Percentiles rank a stretch among this genome's conserved stretches.
phyloP scores from a whole-genome alignment of 2,797 vertebrate species.

The Megaceryle alcyon region DNA sequence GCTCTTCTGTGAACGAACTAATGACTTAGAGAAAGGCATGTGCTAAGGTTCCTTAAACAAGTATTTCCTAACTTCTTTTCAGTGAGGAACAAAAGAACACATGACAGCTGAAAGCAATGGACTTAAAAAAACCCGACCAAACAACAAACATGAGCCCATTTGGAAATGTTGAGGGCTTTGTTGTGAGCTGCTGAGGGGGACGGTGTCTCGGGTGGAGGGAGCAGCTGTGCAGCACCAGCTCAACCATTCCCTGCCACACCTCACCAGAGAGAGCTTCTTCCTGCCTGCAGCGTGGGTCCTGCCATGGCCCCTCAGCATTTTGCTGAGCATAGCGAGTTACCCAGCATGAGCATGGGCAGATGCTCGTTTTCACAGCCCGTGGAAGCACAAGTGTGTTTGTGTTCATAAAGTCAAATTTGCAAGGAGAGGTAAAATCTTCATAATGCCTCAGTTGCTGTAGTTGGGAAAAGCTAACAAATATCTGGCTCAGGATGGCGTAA shows the following conservation, averaged over 20 bases:
- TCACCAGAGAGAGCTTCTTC: neutral
- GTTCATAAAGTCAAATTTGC: neutral
- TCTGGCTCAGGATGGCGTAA: neutral
- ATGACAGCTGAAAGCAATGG: neutral
- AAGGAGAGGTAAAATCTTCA: neutral
- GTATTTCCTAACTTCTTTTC: constrained; percentile 37
- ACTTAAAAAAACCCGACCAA: neutral
- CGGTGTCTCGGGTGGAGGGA: neutral
- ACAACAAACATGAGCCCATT: neutral
- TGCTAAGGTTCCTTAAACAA: constrained; percentile 21
- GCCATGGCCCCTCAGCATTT: neutral
- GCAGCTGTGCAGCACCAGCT: fast-evolving
- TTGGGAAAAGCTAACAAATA: neutral
- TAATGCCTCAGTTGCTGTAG: neutral
- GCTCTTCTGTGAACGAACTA: neutral
- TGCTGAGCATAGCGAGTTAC: neutral
- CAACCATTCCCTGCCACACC: neutral
- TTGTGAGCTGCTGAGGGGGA: neutral
- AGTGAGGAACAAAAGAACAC: neutral
- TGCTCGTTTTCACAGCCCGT: neutral
- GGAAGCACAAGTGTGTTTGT: neutral
- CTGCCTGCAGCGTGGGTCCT: neutral
- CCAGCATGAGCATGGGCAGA: neutral
- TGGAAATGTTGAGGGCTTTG: neutral
- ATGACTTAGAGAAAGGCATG: neutral